A percentile compares a stretch with the other conserved stretches of the same genome.
Conservation (phyloP, 2,113 vertebrate genomes). For the Melanerpes aurifrons region DNA sequence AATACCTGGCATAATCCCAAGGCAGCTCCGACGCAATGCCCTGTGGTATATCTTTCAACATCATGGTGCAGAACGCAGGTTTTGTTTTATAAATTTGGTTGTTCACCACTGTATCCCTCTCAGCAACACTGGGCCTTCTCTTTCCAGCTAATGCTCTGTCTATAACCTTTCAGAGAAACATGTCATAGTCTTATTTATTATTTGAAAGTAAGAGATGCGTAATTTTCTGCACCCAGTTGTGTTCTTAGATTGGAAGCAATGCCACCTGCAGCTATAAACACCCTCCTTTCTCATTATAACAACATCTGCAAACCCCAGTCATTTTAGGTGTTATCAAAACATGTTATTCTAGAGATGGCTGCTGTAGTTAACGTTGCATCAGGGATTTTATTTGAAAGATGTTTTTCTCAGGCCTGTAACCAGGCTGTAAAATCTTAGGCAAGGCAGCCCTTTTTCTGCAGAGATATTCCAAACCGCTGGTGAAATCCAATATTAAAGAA, state of each 20-base stretch:
- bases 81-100: neutral
- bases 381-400: conserved; percentile 53
- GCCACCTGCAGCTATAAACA: conserved; percentile 62
- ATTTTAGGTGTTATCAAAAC: conserved; percentile 73
- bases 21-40: neutral
- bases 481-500: neutral
- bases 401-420: neutral
- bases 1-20: neutral
- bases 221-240: conserved; percentile 62
- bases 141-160: neutral
- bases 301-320: conserved; percentile 63
- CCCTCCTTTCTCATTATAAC: conserved; percentile 71
- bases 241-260: conserved; percentile 74
- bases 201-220: conserved; percentile 39
- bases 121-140: neutral
- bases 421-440: conserved; percentile 15
- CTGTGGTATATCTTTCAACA: fast-evolving
- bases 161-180: neutral
- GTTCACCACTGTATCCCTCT: neutral
- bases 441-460: neutral
- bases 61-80: fast-evolving
- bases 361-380: conserved; percentile 56
- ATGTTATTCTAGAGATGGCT: conserved; percentile 44
- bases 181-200: neutral
- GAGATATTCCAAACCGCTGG: neutral